Evolutionary conservation across 2,888 invertebrate genomes (phyloP).

Genomic region (Drosophila paramelanica): DNA sequence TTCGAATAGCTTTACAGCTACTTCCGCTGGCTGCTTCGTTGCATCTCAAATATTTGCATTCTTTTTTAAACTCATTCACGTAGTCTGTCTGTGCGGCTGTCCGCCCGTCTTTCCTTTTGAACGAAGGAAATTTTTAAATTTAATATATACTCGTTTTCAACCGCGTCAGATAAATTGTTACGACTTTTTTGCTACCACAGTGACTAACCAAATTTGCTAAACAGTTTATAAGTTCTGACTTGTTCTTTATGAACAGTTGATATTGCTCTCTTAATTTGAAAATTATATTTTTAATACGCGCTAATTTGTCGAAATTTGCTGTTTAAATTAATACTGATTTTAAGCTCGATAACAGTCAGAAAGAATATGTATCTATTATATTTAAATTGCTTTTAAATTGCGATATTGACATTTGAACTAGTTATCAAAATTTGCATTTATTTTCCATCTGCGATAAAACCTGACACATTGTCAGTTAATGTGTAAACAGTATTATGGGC

Average conservation of each 20-base stretch:
- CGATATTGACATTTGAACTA: slow-evolving; percentile 5
- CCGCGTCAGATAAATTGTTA: no score
- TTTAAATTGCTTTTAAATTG: neutral
- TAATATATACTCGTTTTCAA: no score
- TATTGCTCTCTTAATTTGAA: neutral
- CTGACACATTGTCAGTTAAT: slow-evolving; percentile 42
- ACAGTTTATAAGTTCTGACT: no score
- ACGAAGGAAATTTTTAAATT: no score
- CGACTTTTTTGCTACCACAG: no score
- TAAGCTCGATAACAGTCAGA: no score
- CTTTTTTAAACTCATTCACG: no score
- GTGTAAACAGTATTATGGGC: slow-evolving; percentile 50
- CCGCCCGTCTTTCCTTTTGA: no score
- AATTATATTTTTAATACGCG: neutral
- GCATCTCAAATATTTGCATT: neutral
- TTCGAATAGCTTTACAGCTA: neutral
- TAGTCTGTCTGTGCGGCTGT: no score
- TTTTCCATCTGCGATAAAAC: slow-evolving; percentile 16
- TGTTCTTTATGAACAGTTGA: neutral
- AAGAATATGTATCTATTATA: neutral
- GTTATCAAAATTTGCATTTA: slow-evolving; percentile 4
- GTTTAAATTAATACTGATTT: neutral
- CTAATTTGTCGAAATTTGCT: no score
- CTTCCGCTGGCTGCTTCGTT: neutral
- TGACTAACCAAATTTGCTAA: no score